These are phyloP conservation scores for Acheta domesticus DNA, from an alignment of 2,888 invertebrate species.

Conservation along the genomic window DNA sequence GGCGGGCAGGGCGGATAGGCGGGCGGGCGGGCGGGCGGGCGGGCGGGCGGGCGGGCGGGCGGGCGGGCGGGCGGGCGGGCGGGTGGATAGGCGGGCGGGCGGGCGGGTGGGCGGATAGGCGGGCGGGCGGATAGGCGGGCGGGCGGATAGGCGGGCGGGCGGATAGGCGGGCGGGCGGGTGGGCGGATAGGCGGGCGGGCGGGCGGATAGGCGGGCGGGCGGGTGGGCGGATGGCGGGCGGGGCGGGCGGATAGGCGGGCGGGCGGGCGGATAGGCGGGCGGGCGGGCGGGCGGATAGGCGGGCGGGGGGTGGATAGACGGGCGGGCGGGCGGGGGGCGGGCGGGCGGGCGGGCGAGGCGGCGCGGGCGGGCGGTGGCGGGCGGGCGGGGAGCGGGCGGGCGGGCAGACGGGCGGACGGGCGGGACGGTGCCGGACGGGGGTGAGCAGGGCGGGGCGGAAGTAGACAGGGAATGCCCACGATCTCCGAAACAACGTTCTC, in stretches of 20 bases:
- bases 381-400: neutral
- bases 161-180: too few species aligned
- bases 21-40: too few species aligned
- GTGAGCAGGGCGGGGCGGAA: neutral
- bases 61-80: too few species aligned
- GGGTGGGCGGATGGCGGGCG: neutral
- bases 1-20: too few species aligned
- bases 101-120: too few species aligned
- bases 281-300: neutral
- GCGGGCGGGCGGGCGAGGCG: neutral
- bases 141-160: too few species aligned
- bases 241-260: neutral
- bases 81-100: too few species aligned
- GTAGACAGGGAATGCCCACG: neutral
- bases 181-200: neutral
- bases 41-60: too few species aligned
- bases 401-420: neutral
- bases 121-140: too few species aligned
- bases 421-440: neutral
- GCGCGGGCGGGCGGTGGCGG: neutral
- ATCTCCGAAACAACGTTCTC: neutral
- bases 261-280: neutral
- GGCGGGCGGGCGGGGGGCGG: neutral
- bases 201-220: neutral
- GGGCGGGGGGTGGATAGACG: neutral